Base-by-base conservation (phyloP, 2,888 invertebrate genomes). In the Drosophila bunnanda region DNA sequence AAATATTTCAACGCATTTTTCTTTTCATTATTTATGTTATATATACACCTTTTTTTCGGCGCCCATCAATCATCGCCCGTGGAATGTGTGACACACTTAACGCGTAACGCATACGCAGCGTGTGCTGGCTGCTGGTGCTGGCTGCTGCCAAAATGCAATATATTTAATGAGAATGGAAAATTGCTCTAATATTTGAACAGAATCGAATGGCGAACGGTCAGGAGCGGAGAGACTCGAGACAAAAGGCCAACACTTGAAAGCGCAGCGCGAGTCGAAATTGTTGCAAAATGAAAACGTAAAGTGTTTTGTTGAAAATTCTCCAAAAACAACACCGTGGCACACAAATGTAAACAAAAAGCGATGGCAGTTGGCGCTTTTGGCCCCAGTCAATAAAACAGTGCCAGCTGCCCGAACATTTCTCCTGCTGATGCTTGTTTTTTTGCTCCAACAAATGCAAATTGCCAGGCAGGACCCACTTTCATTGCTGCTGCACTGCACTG, bases 291-390 rank as follows among this genome's bases (percentile, higher is more conserved):
- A 79, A 77, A 79, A 75, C 76, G 87, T 81, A 77, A 78, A 86
- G 89, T 89, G 89, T 87, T 86, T 86, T 86, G 89, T 87, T 89
- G 88, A 86, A 86, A 82, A 76, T 87, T 78, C 77, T 89, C 89
- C 85, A 89, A 86, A 87, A 86, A 84, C 82, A 85, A 86, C 84
- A 80, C 39, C 56, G 57, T 57, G 53, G 54, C 12, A 30, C 10
- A 34, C 9, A 64, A 81, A 80, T 76, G 83, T 80, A 81, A 86
- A 81, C 86, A 81, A 73, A 64, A 67, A 30, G 55, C 58, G 50
- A 55, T 54, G 50, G 52, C 59, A 58, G 59, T 46, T 52, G 65
- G 52, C 56, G 48, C 46, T 46, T 46, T 46, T 75, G 77, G 60
- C 79, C 58, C 73, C 76, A 82, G 82, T 82, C 88, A 82, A 82